These are phyloP conservation scores for Sarcophaga bullata DNA, from an alignment of 1,140 invertebrate genomes.

Conservation along the genomic window DNA sequence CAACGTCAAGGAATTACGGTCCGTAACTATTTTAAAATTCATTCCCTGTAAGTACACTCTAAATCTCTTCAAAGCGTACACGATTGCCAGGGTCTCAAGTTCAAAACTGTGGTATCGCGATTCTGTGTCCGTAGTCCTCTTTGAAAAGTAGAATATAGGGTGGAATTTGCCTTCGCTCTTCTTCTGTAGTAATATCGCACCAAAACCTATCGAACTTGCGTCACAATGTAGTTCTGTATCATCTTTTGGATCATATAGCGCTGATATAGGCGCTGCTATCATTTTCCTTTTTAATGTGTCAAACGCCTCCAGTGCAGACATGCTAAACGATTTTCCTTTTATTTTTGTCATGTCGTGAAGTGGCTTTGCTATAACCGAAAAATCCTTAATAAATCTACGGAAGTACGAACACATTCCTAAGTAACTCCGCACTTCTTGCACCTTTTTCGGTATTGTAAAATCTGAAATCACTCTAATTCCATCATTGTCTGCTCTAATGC, in stretches of 20 bases:
- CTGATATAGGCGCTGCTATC: constrained; percentile 36
- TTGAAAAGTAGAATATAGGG: constrained; percentile 60
- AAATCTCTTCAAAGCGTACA: constrained; percentile 55
- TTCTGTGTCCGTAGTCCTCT: constrained; percentile 54
- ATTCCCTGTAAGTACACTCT: constrained; percentile 66
- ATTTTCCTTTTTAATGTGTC: constrained; percentile 38
- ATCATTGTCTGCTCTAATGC: constrained; percentile 45
- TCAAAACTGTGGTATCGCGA: constrained; percentile 61
- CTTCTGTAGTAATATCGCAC: constrained; percentile 50
- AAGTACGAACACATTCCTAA: constrained; percentile 42
- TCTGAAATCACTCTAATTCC: constrained; percentile 31
- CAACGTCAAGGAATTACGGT: constrained; percentile 60
- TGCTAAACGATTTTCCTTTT: constrained; percentile 31
- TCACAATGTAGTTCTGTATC: constrained; percentile 48
- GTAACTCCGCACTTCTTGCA: constrained; percentile 28
- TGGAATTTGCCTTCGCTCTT: constrained; percentile 48
- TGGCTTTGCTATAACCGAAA: constrained; percentile 43
- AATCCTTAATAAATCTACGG: constrained; percentile 39
- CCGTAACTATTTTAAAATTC: constrained; percentile 66
- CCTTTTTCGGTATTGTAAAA: constrained; percentile 40
- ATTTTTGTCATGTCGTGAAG: constrained; percentile 41
- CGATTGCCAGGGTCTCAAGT: constrained; percentile 56
- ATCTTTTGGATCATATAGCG: constrained; percentile 40
- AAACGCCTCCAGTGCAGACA: constrained; percentile 28
- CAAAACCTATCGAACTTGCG: constrained; percentile 54